Conservation (phyloP, 2,888 invertebrate genomes). For the Hololepta plana region DNA sequence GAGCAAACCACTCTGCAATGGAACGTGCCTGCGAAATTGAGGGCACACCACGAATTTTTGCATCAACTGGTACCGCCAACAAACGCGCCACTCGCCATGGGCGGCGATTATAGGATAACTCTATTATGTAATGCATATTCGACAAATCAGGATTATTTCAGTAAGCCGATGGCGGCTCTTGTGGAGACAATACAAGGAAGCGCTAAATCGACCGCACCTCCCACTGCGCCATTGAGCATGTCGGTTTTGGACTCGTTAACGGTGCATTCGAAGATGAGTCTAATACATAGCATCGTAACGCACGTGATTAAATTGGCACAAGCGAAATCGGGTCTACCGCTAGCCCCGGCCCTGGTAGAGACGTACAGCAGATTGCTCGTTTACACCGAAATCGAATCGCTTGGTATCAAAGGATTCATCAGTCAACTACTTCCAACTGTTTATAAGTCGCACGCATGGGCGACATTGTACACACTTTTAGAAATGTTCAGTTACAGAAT, state of each 20-base stretch:
- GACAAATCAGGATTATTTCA: constrained; percentile 81
- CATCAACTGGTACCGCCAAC: constrained; percentile 68
- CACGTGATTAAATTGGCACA: constrained; percentile 84
- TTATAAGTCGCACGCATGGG: constrained; percentile 87
- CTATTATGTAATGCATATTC: constrained; percentile 90
- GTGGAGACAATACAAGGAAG: constrained; percentile 62
- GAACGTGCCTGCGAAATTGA: constrained; percentile 21
- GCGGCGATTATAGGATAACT: constrained; percentile 78
- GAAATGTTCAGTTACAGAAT: constrained; percentile 96
- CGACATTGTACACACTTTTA: constrained; percentile 81
- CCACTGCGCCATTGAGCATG: constrained; percentile 77
- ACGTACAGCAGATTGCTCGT: constrained; percentile 86
- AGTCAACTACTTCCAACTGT: constrained; percentile 84
- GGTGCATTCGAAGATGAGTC: constrained; percentile 88
- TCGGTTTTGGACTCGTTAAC: constrained; percentile 84
- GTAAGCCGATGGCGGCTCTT: constrained; percentile 80
- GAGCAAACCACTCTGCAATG: constrained; percentile 48
- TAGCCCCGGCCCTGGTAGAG: constrained; percentile 84
- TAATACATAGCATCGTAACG: constrained; percentile 49
- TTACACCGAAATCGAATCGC: constrained; percentile 90
- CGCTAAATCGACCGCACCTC: constrained; percentile 15
- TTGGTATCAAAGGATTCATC: constrained; percentile 92
- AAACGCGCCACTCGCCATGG: constrained; percentile 50
- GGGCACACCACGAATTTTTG: constrained; percentile 46
- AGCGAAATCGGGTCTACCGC: constrained; percentile 63